Percentiles rank a stretch among this genome's conserved stretches.
Evolutionary conservation across 2,797 vertebrate species (phyloP).

Genomic region (Caiman crocodilus): DNA sequence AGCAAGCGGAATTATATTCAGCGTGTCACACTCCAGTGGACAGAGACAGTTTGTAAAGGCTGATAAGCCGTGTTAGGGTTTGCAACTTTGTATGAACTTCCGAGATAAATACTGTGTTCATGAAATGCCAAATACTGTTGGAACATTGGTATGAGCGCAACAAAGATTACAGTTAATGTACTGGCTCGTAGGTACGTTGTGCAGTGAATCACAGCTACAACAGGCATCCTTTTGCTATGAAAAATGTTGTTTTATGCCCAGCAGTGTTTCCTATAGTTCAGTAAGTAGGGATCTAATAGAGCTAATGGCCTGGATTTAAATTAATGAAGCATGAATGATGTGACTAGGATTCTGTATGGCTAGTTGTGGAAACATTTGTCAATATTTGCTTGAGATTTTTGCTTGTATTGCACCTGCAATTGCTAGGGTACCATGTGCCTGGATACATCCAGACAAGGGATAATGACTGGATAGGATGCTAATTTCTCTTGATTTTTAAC

Average conservation of each 20-base stretch:
- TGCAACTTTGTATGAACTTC: constrained; percentile 70
- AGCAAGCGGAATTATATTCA: constrained; percentile 31
- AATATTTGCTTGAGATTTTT: constrained; percentile 62
- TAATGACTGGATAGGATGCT: constrained; percentile 14
- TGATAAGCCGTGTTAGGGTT: constrained; percentile 65
- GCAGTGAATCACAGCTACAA: constrained; percentile 61
- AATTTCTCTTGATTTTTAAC: constrained; percentile 48
- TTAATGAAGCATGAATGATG: constrained; percentile 69
- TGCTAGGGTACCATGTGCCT: neutral
- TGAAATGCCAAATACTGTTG: constrained; percentile 63
- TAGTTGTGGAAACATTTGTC: constrained; percentile 29
- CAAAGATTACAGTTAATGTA: constrained; percentile 62
- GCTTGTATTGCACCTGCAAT: neutral
- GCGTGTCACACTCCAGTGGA: constrained; percentile 26
- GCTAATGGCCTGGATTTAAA: constrained; percentile 60
- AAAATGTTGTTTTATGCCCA: constrained; percentile 35
- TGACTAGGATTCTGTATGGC: constrained; percentile 22
- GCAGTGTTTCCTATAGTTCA: constrained; percentile 50
- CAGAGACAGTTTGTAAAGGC: constrained; percentile 55
- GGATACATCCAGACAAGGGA: neutral
- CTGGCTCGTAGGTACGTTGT: constrained; percentile 45
- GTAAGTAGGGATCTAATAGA: constrained; percentile 49
- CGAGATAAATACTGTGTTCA: constrained; percentile 60
- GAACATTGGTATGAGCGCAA: constrained; percentile 49
- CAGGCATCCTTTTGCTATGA: constrained; percentile 26